These are phyloP conservation scores for Helogale parvula DNA, from an alignment of 2,113 vertebrate species.

Conservation along the genomic window DNA sequence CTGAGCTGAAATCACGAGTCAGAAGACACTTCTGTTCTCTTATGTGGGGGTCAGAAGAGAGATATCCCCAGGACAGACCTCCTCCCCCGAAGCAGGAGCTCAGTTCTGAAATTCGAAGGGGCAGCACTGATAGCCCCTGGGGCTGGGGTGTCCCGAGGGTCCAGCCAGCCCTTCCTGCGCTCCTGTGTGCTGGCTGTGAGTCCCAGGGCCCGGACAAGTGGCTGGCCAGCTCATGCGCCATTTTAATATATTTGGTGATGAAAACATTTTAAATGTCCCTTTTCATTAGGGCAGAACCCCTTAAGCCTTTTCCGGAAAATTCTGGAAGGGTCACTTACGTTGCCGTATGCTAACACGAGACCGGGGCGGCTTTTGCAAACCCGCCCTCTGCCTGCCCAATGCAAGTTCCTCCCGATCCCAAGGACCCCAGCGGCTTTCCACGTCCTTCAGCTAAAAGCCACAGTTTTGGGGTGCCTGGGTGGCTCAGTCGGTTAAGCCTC, in stretches of 20 bases:
- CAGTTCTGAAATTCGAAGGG: background rate
- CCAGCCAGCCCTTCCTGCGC: background rate
- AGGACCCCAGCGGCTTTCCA: rapidly evolving
- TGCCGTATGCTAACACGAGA: rapidly evolving
- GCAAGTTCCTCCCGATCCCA: rapidly evolving
- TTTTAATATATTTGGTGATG: background rate
- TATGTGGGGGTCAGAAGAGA: background rate
- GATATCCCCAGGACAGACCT: background rate
- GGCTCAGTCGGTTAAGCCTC: too few relatives aligned
- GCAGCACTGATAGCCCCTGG: rapidly evolving
- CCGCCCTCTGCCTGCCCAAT: too few relatives aligned
- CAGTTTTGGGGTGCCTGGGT: background rate
- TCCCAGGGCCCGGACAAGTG: rapidly evolving
- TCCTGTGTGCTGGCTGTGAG: rapidly evolving
- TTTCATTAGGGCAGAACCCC: rapidly evolving
- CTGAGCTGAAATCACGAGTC: too few relatives aligned
- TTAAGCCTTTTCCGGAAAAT: background rate
- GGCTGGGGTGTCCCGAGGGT: background rate
- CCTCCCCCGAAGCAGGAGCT: background rate
- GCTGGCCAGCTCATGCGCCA: too few relatives aligned
- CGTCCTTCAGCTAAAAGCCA: background rate
- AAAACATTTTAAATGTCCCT: background rate
- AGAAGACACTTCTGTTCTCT: too few relatives aligned
- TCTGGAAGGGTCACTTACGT: background rate
- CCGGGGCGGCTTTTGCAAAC: rapidly evolving